These are phyloP conservation scores for Orientallactaga bullata DNA, from an alignment of 2,113 vertebrate genomes.

Conservation along the genomic window DNA sequence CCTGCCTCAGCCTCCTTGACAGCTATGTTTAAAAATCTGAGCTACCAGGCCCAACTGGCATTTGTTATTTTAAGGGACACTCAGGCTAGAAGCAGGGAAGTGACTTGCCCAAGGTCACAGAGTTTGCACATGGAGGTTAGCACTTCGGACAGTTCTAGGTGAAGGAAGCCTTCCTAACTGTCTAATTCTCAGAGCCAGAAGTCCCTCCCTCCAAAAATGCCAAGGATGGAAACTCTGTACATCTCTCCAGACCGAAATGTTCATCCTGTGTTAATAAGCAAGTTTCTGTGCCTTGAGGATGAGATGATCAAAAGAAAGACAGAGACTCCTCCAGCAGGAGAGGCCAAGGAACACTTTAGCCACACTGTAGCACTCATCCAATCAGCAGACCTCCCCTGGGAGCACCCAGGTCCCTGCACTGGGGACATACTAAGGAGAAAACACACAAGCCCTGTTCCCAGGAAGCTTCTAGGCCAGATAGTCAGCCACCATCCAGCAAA, in stretches of 20 bases:
- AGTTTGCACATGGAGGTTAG: rapidly evolving
- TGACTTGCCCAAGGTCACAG: too few species aligned
- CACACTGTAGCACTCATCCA: rapidly evolving
- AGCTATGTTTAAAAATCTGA: too few species aligned
- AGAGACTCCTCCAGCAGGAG: not conserved
- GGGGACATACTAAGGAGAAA: not conserved
- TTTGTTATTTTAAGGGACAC: not conserved
- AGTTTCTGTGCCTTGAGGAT: not conserved
- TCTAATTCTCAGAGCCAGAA: not conserved
- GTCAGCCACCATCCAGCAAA: not conserved
- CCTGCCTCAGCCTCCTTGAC: too few species aligned
- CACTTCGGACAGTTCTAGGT: too few species aligned
- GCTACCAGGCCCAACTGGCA: not conserved
- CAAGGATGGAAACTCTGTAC: not conserved
- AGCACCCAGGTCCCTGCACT: not conserved
- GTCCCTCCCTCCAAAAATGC: not conserved
- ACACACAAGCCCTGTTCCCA: too few species aligned
- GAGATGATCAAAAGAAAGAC: not conserved
- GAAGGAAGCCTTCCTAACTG: too few species aligned
- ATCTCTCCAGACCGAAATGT: not conserved
- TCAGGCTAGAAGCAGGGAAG: too few species aligned
- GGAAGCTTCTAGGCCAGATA: not conserved
- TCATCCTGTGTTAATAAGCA: not conserved
- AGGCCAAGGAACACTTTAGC: rapidly evolving
- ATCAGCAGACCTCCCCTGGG: not conserved